A percentile compares a stretch with the other conserved stretches of the same genome.
These are phyloP conservation scores for Xylota sylvarum DNA, from an alignment of 2,888 invertebrate genomes.

Conservation along the genomic window DNA sequence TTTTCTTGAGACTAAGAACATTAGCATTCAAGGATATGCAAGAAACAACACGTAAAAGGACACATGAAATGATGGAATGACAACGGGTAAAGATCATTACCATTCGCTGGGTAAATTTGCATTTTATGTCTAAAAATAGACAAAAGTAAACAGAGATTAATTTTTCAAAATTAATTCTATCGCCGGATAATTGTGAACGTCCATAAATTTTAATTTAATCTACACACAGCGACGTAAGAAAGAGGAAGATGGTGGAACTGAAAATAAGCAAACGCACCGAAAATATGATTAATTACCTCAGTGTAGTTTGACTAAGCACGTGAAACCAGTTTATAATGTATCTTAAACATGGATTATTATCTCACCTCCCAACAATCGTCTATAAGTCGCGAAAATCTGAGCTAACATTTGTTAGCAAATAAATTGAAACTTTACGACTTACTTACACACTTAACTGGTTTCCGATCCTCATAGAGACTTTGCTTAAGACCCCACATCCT, in stretches of 20 bases:
- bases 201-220: constrained; percentile 11
- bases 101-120: constrained; percentile 44
- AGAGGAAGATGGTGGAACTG: neutral
- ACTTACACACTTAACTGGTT: no score
- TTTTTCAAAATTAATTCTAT: constrained; percentile 37
- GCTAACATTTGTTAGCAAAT: no score
- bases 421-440: no score
- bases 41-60: constrained; percentile 17
- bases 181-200: constrained; percentile 4
- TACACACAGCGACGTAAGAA: neutral
- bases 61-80: constrained; percentile 50
- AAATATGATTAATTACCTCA: neutral
- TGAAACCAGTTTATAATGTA: neutral
- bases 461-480: no score
- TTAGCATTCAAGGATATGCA: constrained; percentile 59
- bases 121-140: constrained; percentile 43
- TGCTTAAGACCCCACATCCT: no score
- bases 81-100: constrained; percentile 62
- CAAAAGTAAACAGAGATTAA: constrained; percentile 57
- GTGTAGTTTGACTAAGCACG: neutral
- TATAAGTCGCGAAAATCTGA: no score
- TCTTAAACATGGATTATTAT: no score
- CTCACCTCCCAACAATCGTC: no score
- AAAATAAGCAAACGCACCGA: neutral
- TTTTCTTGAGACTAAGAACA: constrained; percentile 45